Percentiles rank a stretch among this genome's conserved stretches.
These are phyloP conservation scores for Neogale vison DNA, from an alignment of 2,113 vertebrate species.

Conservation along the genomic window DNA sequence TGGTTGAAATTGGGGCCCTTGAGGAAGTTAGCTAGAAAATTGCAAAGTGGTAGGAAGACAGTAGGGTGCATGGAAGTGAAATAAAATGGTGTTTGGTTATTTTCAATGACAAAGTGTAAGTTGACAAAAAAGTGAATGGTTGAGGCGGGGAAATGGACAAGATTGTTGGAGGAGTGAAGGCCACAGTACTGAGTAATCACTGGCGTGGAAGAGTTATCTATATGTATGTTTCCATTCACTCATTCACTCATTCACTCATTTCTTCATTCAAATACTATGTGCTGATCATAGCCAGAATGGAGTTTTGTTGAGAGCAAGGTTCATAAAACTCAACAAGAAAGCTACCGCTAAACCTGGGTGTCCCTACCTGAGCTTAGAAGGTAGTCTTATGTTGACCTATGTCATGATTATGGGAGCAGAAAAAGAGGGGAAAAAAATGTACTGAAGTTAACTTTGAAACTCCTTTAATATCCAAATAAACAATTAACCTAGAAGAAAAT, in stretches of 20 bases:
- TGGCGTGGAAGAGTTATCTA: neutral
- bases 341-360: neutral
- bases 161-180: neutral
- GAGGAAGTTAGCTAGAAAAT: neutral
- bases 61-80: neutral
- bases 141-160: neutral
- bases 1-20: neutral
- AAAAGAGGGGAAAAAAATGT: neutral
- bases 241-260: neutral
- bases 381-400: neutral
- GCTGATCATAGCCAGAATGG: neutral
- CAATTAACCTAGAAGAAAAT: constrained; percentile 62
- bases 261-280: neutral
- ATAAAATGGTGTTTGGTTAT: neutral
- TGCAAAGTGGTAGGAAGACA: neutral
- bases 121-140: neutral
- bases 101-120: neutral
- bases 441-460: constrained; percentile 53
- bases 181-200: neutral
- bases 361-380: neutral
- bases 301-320: neutral
- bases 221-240: neutral
- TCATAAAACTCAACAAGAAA: neutral
- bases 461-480: constrained; percentile 32
- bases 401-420: neutral